Conservation (phyloP, 2,888 invertebrate species). For the Mesorhabditis spiculigera region DNA sequence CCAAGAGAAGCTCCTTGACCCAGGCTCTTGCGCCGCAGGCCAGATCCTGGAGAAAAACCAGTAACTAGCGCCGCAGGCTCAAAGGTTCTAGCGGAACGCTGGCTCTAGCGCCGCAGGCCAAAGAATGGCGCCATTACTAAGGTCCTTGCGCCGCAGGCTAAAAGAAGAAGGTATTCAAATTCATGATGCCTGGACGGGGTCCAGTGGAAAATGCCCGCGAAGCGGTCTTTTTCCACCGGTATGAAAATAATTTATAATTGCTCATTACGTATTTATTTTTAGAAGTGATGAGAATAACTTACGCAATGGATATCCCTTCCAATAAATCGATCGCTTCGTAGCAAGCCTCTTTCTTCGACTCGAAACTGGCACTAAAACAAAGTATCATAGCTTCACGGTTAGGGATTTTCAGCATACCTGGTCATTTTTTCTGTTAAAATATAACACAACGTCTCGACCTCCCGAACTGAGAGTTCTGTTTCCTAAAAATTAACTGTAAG, state of each 20-base stretch:
- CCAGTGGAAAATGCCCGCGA: too few relatives aligned
- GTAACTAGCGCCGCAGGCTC: too few relatives aligned
- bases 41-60: too few relatives aligned
- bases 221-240: not conserved
- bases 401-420: not conserved
- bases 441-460: slow-evolving; percentile 4
- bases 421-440: slow-evolving; percentile 1
- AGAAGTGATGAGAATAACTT: slow-evolving; percentile 8
- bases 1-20: too few relatives aligned
- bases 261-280: not conserved
- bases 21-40: too few relatives aligned
- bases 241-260: not conserved
- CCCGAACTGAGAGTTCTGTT: not conserved
- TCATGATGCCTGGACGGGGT: too few relatives aligned
- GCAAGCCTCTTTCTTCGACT: slow-evolving; percentile 42
- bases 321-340: slow-evolving; percentile 26
- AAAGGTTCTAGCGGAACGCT: too few relatives aligned
- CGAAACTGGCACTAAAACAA: slow-evolving; percentile 32
- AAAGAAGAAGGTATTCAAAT: too few relatives aligned
- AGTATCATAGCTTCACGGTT: not conserved
- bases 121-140: too few relatives aligned
- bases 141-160: too few relatives aligned
- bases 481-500: not conserved
- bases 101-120: too few relatives aligned
- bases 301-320: slow-evolving; percentile 33